Conservation (phyloP, 2,797 vertebrate genomes). For the Galagoides demidoff region DNA sequence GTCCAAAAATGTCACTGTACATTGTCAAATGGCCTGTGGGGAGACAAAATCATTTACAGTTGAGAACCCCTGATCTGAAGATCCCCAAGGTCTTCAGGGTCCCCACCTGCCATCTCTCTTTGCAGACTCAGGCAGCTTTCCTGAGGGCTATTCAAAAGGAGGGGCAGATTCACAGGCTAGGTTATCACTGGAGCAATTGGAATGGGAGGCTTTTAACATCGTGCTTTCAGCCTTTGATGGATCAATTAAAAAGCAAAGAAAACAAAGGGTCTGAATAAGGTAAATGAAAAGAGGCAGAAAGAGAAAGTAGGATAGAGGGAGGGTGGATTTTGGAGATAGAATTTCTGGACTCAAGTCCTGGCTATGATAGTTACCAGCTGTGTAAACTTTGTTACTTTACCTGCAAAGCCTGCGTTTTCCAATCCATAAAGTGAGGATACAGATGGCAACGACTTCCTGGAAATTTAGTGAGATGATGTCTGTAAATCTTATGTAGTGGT, state of each 20-base stretch:
- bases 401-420: background rate
- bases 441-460: background rate
- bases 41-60: background rate
- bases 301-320: background rate
- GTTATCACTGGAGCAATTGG: background rate
- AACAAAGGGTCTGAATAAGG: background rate
- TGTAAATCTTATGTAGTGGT: fast-evolving
- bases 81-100: background rate
- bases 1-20: background rate
- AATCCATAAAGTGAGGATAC: fast-evolving
- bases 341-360: background rate
- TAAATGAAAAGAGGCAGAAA: background rate
- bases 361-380: background rate
- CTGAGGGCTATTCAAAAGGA: background rate
- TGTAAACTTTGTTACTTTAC: background rate
- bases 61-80: background rate
- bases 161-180: background rate
- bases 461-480: fast-evolving
- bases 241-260: background rate
- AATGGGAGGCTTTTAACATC: background rate
- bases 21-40: background rate
- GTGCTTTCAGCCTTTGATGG: background rate
- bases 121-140: background rate
- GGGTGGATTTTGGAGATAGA: background rate
- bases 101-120: background rate